phyloP scores from a whole-genome alignment of 2,888 invertebrate species.

The Eremobia ochroleuca region DNA sequence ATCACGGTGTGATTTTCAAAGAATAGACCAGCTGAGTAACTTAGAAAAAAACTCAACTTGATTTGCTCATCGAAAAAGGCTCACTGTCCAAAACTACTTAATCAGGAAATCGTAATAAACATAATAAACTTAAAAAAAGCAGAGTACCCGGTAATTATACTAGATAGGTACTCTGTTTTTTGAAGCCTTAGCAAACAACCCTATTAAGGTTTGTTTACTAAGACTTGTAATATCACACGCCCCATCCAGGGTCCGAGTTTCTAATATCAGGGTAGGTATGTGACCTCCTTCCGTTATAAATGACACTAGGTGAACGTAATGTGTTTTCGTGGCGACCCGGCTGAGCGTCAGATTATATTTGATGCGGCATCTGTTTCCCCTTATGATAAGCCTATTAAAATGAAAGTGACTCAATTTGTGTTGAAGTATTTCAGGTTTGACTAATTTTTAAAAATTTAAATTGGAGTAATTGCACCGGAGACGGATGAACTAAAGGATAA shows the following conservation, averaged over 20 bases:
- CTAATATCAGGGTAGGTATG: conserved; percentile 50
- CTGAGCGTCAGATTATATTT: conserved; percentile 39
- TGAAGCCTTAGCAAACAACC: background rate
- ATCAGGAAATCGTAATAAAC: background rate
- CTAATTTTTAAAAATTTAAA: too few relatives aligned
- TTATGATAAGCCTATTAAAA: conserved; percentile 51
- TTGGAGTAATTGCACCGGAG: background rate
- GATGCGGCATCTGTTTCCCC: conserved; percentile 41
- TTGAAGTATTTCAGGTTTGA: background rate
- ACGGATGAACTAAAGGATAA: background rate
- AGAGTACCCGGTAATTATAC: background rate
- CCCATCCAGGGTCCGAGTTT: conserved; percentile 11
- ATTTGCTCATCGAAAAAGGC: background rate
- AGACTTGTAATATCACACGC: conserved; percentile 10
- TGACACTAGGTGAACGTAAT: conserved; percentile 44
- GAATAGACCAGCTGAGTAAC: background rate
- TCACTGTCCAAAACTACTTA: background rate
- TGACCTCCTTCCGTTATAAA: conserved; percentile 56
- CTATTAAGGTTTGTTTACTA: conserved; percentile 9
- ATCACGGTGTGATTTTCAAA: background rate
- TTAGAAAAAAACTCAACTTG: too few relatives aligned
- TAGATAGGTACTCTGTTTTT: background rate
- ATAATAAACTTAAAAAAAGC: background rate
- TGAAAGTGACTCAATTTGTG: conserved; percentile 33
- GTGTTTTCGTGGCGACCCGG: conserved; percentile 48